Evolutionary conservation across 2,888 invertebrate genomes (phyloP).

Genomic region (Oithona nana): DNA sequence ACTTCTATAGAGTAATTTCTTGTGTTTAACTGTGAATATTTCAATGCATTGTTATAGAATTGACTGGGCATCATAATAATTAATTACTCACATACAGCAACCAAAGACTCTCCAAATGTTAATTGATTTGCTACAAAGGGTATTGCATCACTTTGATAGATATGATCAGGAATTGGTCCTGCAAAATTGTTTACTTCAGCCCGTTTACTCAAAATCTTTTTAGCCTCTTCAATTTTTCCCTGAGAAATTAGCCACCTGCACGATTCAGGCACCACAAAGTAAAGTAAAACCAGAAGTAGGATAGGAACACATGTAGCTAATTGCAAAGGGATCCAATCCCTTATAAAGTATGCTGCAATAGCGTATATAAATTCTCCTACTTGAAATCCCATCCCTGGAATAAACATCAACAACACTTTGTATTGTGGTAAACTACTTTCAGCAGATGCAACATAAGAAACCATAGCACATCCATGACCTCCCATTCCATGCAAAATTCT

Average conservation of each 20-base stretch:
- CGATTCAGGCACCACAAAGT: constrained; percentile 6
- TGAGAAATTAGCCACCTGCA: constrained; percentile 5
- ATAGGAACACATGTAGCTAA: constrained; percentile 10
- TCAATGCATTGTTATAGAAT: no score
- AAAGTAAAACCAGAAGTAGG: not conserved
- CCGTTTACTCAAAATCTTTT: not conserved
- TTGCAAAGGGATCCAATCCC: constrained; percentile 14
- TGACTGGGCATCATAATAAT: no score
- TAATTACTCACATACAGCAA: no score
- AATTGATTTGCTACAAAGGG: no score
- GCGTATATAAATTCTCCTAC: constrained; percentile 8
- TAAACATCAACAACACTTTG: constrained; percentile 9
- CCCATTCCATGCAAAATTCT: constrained; percentile 13
- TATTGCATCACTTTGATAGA: no score
- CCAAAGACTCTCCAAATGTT: no score
- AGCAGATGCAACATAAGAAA: constrained; percentile 5
- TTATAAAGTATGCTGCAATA: constrained; percentile 4
- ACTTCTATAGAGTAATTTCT: no score
- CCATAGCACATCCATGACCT: constrained; percentile 14
- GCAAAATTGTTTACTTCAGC: not conserved
- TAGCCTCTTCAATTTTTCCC: constrained; percentile 4
- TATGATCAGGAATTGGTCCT: no score
- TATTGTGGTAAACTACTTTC: constrained; percentile 5
- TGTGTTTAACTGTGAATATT: no score
- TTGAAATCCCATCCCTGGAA: constrained; percentile 12